Evolutionary conservation across 2,888 invertebrate genomes (phyloP).

Genomic region (Oegoconia quadripuncta): DNA sequence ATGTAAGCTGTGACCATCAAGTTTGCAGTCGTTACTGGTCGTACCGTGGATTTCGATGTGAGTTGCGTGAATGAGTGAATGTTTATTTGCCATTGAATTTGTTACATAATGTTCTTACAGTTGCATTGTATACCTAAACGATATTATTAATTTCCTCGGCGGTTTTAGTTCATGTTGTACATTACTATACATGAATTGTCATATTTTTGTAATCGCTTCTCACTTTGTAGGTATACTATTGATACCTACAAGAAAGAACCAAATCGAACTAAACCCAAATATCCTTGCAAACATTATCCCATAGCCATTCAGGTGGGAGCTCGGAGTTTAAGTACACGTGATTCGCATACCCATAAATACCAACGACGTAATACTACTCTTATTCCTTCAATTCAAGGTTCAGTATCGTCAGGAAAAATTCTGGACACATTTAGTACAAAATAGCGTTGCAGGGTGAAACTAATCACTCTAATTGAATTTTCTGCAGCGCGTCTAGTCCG

Average conservation of each 20-base stretch:
- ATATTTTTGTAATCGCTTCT: no score
- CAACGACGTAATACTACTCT: conserved; percentile 1
- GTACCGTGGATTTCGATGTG: no score
- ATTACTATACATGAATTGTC: no score
- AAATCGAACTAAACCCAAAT: conserved; percentile 30
- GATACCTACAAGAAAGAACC: conserved; percentile 11
- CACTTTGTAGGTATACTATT: no score
- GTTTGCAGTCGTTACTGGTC: no score
- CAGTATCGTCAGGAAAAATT: conserved; percentile 26
- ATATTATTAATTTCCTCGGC: no score
- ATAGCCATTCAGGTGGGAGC: conserved; percentile 40
- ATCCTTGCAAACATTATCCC: conserved; percentile 36
- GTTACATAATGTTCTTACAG: no score
- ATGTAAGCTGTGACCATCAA: no score
- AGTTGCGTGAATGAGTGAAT: no score
- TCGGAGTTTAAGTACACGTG: conserved; percentile 48
- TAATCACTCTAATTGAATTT: conserved; percentile 71
- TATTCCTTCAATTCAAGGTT: conserved; percentile 13
- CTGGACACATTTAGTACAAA: conserved; percentile 45
- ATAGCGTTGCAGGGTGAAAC: conserved; percentile 59
- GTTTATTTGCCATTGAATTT: no score
- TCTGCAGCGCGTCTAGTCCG: conserved; percentile 54
- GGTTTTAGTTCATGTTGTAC: no score
- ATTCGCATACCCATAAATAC: conserved; percentile 40
- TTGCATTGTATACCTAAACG: no score